Evolutionary conservation across 2,797 vertebrate genomes (phyloP).

Genomic region (Nyctibius grandis): DNA sequence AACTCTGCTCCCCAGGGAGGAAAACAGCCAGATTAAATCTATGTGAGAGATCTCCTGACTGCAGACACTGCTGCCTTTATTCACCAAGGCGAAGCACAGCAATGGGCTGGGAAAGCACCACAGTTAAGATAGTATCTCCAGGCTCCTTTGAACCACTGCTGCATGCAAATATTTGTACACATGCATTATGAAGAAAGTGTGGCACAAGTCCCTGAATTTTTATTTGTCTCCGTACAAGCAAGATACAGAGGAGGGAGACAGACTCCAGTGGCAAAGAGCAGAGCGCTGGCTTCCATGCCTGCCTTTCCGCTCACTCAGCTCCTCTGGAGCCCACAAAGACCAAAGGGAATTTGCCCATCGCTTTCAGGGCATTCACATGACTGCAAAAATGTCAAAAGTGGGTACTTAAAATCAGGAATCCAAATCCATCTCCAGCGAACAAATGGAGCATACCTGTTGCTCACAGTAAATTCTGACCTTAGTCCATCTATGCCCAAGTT

Average conservation of each 20-base stretch:
- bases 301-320: background rate
- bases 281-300: background rate
- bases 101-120: constrained; percentile 58
- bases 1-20: constrained; percentile 36
- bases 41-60: constrained; percentile 53
- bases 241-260: background rate
- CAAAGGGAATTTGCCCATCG: background rate
- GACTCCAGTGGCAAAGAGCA: background rate
- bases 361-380: background rate
- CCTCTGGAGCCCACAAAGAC: background rate
- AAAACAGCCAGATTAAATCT: constrained; percentile 57
- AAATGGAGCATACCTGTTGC: background rate
- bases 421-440: background rate
- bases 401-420: background rate
- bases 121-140: constrained; percentile 52
- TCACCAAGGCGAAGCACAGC: constrained; percentile 55
- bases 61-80: constrained; percentile 47
- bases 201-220: constrained; percentile 38
- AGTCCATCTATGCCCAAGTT: background rate
- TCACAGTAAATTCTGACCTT: background rate
- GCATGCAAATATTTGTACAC: constrained; percentile 63
- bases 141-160: constrained; percentile 55
- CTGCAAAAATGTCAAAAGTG: background rate
- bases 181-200: constrained; percentile 39
- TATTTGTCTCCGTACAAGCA: background rate